Evolutionary conservation across 2,888 invertebrate species (phyloP).

Genomic region (Copidosoma aretas): DNA sequence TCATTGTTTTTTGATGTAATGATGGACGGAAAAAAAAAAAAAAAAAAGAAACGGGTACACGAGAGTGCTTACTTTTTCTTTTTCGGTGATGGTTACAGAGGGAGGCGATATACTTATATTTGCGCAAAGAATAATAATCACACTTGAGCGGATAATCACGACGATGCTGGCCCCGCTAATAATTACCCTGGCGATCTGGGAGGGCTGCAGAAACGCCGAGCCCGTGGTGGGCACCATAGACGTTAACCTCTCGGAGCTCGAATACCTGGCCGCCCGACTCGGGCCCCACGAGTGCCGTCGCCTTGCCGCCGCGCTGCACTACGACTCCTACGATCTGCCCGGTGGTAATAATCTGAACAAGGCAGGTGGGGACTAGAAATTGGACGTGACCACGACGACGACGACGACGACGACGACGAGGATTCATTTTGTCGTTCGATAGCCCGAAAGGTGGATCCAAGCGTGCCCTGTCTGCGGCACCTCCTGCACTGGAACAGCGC

Average conservation of each 20-base stretch:
- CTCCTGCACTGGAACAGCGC: slow-evolving; percentile 68
- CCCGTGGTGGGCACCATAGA: slow-evolving; percentile 49
- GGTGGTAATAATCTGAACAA: slow-evolving; percentile 57
- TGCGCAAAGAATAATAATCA: no score
- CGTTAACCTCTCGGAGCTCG: slow-evolving; percentile 57
- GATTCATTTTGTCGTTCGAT: background rate
- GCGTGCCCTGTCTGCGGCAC: slow-evolving; percentile 66
- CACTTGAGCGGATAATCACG: no score
- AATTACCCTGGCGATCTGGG: background rate
- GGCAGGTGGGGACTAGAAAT: slow-evolving; percentile 58
- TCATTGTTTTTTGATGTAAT: no score
- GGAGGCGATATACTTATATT: no score
- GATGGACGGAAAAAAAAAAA: background rate
- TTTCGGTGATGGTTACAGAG: no score
- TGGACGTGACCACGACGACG: no score
- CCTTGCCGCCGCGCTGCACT: slow-evolving; percentile 68
- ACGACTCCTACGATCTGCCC: slow-evolving; percentile 63
- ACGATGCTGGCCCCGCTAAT: no score
- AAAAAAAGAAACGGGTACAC: background rate
- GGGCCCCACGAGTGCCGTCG: slow-evolving; percentile 67
- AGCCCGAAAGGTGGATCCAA: slow-evolving; percentile 64
- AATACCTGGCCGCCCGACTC: slow-evolving; percentile 68
- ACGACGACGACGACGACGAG: no score
- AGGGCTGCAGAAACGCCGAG: slow-evolving; percentile 12
- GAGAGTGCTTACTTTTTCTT: background rate